phyloP scores from a whole-genome alignment of 2,113 vertebrate species.

The Ancistrus triradiatus region DNA sequence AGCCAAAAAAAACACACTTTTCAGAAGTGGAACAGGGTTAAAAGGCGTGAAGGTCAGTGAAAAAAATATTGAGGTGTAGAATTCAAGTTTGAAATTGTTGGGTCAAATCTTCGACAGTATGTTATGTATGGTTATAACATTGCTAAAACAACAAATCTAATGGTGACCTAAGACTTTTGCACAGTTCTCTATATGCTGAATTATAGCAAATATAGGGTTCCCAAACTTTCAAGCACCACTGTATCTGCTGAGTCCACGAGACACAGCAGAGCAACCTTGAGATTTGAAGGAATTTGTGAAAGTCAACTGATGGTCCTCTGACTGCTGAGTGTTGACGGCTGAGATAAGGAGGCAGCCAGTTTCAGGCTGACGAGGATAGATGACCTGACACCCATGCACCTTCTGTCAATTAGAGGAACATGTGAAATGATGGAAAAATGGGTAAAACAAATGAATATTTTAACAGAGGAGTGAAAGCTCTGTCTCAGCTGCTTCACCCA shows the following conservation, averaged over 20 bases:
- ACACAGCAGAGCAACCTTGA: neutral
- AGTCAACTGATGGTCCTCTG: constrained; percentile 48
- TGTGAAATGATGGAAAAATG: constrained; percentile 2
- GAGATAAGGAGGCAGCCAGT: constrained; percentile 15
- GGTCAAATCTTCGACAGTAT: too few relatives aligned
- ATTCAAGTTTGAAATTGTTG: too few relatives aligned
- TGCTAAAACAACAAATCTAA: too few relatives aligned
- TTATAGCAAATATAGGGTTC: too few relatives aligned
- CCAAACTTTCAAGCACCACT: too few relatives aligned
- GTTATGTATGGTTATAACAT: too few relatives aligned
- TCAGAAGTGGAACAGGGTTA: too few relatives aligned
- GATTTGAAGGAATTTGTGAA: constrained; percentile 43
- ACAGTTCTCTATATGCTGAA: too few relatives aligned
- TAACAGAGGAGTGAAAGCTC: constrained; percentile 7
- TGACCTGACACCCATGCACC: constrained; percentile 16
- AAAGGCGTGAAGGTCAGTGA: too few relatives aligned
- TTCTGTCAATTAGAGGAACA: constrained; percentile 24
- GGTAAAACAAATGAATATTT: constrained; percentile 27
- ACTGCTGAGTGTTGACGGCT: constrained; percentile 20
- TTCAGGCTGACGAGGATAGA: constrained; percentile 28
- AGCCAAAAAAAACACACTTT: too few relatives aligned
- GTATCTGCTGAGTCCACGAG: neutral
- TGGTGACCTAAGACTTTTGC: too few relatives aligned
- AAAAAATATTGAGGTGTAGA: too few relatives aligned
- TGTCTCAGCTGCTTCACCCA: neutral